A percentile compares a stretch with the other conserved stretches of the same genome.
These are phyloP conservation scores for Cryptocheilus praepositus DNA, from an alignment of 2,888 invertebrate genomes.

Conservation along the genomic window DNA sequence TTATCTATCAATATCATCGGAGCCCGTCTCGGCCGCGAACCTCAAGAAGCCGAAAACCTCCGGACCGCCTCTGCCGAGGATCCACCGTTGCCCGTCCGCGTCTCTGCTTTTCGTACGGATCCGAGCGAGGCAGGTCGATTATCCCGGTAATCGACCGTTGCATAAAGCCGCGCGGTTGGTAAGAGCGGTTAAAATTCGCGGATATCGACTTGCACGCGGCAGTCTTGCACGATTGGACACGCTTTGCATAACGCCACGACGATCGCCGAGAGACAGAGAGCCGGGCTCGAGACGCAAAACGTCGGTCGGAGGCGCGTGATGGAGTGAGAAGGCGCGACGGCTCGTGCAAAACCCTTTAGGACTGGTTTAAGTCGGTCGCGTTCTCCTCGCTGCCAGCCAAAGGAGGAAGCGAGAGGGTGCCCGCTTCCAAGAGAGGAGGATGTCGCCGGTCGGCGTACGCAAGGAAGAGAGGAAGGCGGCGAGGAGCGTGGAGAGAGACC, in stretches of 20 bases:
- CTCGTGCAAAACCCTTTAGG: slow-evolving; percentile 46
- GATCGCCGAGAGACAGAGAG: background rate
- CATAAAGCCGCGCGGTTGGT: slow-evolving; percentile 22
- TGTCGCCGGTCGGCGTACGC: background rate
- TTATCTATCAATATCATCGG: no score
- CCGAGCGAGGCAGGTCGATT: slow-evolving; percentile 29
- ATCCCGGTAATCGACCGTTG: slow-evolving; percentile 42
- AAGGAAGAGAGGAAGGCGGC: slow-evolving; percentile 14
- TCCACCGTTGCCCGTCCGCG: background rate
- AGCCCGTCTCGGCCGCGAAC: no score
- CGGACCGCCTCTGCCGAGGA: no score
- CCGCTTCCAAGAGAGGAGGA: no score
- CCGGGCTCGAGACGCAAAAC: background rate
- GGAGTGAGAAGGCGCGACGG: slow-evolving; percentile 8
- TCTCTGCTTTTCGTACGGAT: background rate
- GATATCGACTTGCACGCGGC: slow-evolving; percentile 17
- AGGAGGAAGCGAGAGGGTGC: slow-evolving; percentile 1
- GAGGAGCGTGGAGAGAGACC: slow-evolving; percentile 44
- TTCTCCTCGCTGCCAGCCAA: slow-evolving; percentile 8
- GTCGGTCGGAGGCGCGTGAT: slow-evolving; percentile 6
- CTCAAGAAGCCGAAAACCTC: no score
- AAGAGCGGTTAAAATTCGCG: slow-evolving; percentile 21
- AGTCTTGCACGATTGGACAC: slow-evolving; percentile 25
- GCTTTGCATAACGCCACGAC: slow-evolving; percentile 35
- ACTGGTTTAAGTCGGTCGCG: slow-evolving; percentile 57